Conservation (phyloP, 2,113 vertebrate genomes). For the Cyphomyrus plagiostoma region DNA sequence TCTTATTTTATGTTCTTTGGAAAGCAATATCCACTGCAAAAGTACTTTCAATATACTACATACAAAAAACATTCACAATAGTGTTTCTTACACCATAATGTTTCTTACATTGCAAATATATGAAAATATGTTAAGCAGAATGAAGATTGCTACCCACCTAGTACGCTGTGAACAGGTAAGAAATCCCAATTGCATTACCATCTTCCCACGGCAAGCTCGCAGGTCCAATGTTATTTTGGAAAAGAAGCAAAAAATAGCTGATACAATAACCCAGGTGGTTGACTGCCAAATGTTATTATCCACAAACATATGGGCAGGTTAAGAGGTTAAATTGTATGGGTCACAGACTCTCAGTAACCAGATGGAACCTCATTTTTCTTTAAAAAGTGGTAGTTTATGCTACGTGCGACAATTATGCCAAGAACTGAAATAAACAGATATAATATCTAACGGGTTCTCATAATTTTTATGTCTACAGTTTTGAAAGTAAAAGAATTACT, state of each 20-base stretch:
- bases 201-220: background rate
- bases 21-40: background rate
- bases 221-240: background rate
- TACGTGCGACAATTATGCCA: background rate
- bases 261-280: background rate
- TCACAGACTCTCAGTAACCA: background rate
- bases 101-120: background rate
- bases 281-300: constrained; percentile 5
- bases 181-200: background rate
- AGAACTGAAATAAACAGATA: background rate
- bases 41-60: background rate
- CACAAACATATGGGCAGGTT: background rate
- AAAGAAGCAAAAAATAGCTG: background rate
- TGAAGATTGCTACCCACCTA: background rate
- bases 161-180: background rate
- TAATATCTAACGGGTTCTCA: background rate
- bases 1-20: background rate
- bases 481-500: background rate
- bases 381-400: constrained; percentile 1
- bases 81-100: background rate
- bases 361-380: background rate
- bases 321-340: background rate
- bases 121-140: background rate
- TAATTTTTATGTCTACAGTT: background rate
- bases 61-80: background rate